Percentiles rank a stretch among this genome's conserved stretches.
Evolutionary conservation across 2,797 vertebrate species (phyloP).

Genomic region (Stomatorhinus walkeri): DNA sequence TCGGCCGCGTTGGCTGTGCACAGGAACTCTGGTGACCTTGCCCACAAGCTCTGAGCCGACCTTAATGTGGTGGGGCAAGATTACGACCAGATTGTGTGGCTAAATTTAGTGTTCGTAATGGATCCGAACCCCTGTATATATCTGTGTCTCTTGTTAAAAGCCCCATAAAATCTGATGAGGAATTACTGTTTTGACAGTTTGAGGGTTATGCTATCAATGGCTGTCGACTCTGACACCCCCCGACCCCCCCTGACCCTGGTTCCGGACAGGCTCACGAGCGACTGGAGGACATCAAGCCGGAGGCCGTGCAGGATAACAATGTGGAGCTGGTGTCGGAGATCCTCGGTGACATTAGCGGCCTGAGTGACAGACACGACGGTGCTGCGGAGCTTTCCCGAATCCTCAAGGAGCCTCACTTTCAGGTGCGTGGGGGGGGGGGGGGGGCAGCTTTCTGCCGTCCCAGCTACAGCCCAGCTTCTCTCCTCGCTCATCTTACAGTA

Average conservation of each 20-base stretch:
- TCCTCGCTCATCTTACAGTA: background rate
- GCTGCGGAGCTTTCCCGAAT: conserved; percentile 82
- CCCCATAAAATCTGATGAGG: background rate
- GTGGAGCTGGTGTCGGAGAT: conserved; percentile 93
- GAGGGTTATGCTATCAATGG: conserved; percentile 1
- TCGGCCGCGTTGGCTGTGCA: background rate
- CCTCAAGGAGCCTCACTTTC: conserved; percentile 92
- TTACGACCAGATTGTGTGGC: background rate
- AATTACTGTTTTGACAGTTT: background rate
- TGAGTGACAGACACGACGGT: conserved; percentile 77
- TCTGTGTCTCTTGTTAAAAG: background rate
- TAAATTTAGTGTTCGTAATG: background rate
- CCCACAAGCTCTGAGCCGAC: background rate
- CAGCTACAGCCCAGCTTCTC: background rate
- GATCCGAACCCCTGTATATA: background rate
- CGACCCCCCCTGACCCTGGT: background rate
- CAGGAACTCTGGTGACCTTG: background rate
- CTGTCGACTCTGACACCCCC: background rate
- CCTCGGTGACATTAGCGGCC: conserved; percentile 82
- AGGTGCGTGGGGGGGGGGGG: conserved; percentile 56
- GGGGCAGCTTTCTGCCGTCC: background rate
- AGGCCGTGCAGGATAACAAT: conserved; percentile 97
- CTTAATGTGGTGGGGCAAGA: background rate
- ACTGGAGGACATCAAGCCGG: conserved; percentile 89
- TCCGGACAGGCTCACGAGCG: conserved; percentile 75